A percentile compares a stretch with the other conserved stretches of the same genome.
phyloP scores from a whole-genome alignment of 2,888 invertebrate species.

The Agrilus mali region DNA sequence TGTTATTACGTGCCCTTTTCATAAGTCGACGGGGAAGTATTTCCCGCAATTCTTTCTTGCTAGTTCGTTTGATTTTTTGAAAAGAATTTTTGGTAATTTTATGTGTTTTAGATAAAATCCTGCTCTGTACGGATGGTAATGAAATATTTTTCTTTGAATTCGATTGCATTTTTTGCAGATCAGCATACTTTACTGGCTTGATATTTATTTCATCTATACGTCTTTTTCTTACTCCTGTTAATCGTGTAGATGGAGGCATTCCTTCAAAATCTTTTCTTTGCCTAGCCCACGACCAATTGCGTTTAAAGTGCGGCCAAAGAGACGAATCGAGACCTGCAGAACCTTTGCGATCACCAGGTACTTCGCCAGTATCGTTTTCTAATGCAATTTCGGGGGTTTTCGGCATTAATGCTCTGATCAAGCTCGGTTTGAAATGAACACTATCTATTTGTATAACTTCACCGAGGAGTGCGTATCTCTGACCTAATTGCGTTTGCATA shows the following conservation, averaged over 20 bases:
- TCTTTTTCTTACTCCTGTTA: neutral
- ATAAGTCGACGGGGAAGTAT: constrained; percentile 6
- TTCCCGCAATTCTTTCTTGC: constrained; percentile 4
- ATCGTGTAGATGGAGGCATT: too few relatives aligned
- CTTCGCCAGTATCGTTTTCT: constrained; percentile 39
- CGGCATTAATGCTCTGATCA: constrained; percentile 35
- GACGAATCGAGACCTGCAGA: constrained; percentile 62
- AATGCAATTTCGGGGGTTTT: constrained; percentile 35
- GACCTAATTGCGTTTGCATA: constrained; percentile 50
- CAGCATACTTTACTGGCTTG: neutral
- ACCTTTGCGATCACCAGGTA: constrained; percentile 61
- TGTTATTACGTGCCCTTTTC: constrained; percentile 10
- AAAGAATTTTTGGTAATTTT: neutral
- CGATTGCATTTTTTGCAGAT: neutral
- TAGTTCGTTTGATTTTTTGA: neutral
- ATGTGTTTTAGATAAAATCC: constrained; percentile 7
- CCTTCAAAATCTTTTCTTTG: constrained; percentile 3
- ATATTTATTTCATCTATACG: neutral
- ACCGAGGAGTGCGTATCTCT: constrained; percentile 22
- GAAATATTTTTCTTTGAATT: neutral
- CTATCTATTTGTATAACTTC: constrained; percentile 36
- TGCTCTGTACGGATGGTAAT: neutral
- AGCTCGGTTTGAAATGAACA: constrained; percentile 33
- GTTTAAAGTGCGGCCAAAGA: constrained; percentile 50
- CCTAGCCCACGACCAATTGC: constrained; percentile 48